Conservation (phyloP, 2,888 invertebrate species). For the Baccha elongata region DNA sequence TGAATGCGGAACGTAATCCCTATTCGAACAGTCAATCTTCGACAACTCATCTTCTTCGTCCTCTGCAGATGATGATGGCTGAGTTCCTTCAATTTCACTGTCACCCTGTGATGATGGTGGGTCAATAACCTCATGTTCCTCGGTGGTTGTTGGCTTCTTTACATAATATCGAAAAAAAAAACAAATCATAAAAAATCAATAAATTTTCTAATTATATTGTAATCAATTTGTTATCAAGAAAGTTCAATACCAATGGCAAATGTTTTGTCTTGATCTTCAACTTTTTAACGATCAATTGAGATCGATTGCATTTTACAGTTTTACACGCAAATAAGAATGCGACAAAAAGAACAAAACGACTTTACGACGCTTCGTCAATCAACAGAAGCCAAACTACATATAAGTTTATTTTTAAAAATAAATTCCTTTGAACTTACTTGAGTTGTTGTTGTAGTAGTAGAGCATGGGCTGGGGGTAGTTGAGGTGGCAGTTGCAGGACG, state of each 20-base stretch:
- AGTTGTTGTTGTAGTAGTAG: slow-evolving; percentile 75
- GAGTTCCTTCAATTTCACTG: slow-evolving; percentile 38
- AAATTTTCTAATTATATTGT: neutral
- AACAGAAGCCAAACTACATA: neutral
- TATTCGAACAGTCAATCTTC: slow-evolving; percentile 83
- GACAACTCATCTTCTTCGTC: slow-evolving; percentile 65
- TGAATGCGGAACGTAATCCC: slow-evolving; percentile 84
- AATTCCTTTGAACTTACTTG: slow-evolving; percentile 74
- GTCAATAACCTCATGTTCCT: slow-evolving; percentile 75
- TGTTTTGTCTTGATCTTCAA: slow-evolving; percentile 51
- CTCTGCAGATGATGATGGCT: slow-evolving; percentile 75
- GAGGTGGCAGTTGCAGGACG: slow-evolving; percentile 73
- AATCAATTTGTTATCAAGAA: slow-evolving; percentile 15
- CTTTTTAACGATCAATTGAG: slow-evolving; percentile 39
- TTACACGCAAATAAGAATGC: slow-evolving; percentile 7
- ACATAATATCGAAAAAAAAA: slow-evolving; percentile 35
- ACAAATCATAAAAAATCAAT: neutral
- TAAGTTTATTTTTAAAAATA: slow-evolving; percentile 41
- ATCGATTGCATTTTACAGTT: slow-evolving; percentile 31
- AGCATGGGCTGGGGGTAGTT: slow-evolving; percentile 75
- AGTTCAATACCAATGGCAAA: slow-evolving; percentile 51
- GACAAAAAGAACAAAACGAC: slow-evolving; percentile 33
- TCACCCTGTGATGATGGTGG: slow-evolving; percentile 80
- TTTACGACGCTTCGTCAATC: slow-evolving; percentile 70
- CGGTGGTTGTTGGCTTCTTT: slow-evolving; percentile 76